Percentiles rank a stretch among this genome's conserved stretches.
phyloP scores from a whole-genome alignment of 2,113 vertebrate genomes.

The Sisor rabdophorus region DNA sequence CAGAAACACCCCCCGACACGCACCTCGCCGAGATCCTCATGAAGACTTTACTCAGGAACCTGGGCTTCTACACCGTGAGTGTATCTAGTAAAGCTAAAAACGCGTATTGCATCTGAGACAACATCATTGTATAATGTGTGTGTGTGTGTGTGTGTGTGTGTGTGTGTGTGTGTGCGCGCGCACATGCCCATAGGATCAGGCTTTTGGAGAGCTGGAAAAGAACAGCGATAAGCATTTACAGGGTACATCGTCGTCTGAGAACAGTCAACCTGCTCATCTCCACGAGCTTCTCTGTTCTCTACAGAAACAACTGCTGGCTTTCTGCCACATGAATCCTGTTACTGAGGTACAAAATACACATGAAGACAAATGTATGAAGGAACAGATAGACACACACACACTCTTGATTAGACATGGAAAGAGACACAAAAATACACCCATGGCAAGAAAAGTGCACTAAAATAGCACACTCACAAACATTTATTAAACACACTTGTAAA shows the following conservation, averaged over 20 bases:
- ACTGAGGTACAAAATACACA: conserved; percentile 77
- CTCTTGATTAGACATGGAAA: too few relatives aligned
- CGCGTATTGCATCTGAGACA: neutral
- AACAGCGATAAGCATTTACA: conserved; percentile 94
- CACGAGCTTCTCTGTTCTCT: conserved; percentile 93
- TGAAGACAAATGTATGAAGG: neutral
- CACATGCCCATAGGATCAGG: conserved; percentile 79
- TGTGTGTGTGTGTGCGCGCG: conserved; percentile 8
- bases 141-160: conserved; percentile 7
- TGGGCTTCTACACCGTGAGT: conserved; percentile 96
- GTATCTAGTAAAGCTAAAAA: neutral
- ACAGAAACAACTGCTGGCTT: conserved; percentile 93
- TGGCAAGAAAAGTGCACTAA: too few relatives aligned
- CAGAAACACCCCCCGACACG: conserved; percentile 84
- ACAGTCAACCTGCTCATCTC: conserved; percentile 94
- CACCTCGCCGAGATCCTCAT: conserved; percentile 96
- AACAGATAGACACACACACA: too few relatives aligned
- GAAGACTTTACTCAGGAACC: conserved; percentile 95
- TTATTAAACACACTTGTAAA: too few relatives aligned
- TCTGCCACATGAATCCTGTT: conserved; percentile 90
- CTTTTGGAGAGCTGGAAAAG: conserved; percentile 96
- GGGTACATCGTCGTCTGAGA: conserved; percentile 87
- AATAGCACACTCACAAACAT: too few relatives aligned
- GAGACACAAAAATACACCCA: too few relatives aligned
- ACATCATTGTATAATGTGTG: neutral